Evolutionary conservation across 1,140 invertebrate species (phyloP), one percentile per base, ranked within the genome.

Genomic region (Aleiodes sp.): DNA sequence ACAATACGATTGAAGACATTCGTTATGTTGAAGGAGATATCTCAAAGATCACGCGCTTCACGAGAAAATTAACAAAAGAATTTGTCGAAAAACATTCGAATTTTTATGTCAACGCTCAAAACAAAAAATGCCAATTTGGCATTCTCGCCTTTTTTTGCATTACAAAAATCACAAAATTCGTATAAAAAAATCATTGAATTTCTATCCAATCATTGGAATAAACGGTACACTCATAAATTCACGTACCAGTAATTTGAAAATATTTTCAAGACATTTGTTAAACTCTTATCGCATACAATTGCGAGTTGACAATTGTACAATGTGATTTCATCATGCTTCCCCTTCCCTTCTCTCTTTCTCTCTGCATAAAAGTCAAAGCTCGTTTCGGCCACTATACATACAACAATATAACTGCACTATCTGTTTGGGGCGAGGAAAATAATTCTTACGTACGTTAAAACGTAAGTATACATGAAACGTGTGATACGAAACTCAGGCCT

Each of bases 271-370:
- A 68, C 29, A 69, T 69, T 63, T 63, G 60, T 69, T 56, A 14
- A 29, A 14, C 24, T 43, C 43, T 63, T 69, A 65, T 63, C 60
- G 60, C 14, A 71, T 67, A 68, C 65, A 59, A 71, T 71, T 68
- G 65, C 31, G 9, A 63, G 26, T 65, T 68, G 41, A 71, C 65
- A 71, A 71, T 71, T 68, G 60, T 71, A 68, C 70, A 67, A 57
- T 71, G 41, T 66, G 56, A 61, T 67, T 64, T 68, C 65, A 61
- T 67, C 60, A 67, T 24, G 65, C 61, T 28, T 67, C 59, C 43
- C 65, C 66, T 52, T 62, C n/a, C n/a, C n/a, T n/a, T n/a, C n/a
- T n/a, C n/a, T n/a, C n/a, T n/a, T n/a, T n/a, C n/a, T n/a, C n/a
- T n/a, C n/a, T n/a, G n/a, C n/a, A n/a, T n/a, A n/a, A n/a, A n/a